Evolutionary conservation across 2,113 vertebrate species (phyloP).

Genomic region (Microtus oregoni): DNA sequence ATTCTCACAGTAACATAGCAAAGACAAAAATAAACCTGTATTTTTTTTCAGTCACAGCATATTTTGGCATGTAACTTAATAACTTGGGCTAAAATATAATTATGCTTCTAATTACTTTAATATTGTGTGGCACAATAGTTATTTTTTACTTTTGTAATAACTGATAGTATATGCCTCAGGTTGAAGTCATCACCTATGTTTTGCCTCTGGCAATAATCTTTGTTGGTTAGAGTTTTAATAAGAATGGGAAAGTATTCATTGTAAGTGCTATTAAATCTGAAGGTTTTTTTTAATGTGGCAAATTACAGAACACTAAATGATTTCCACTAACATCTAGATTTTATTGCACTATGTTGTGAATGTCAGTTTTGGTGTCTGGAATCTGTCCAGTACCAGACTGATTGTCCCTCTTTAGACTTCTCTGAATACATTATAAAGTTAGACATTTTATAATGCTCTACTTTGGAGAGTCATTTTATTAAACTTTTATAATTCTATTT

Average conservation of each 20-base stretch:
- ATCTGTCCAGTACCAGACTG: neutral
- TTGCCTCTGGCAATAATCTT: neutral
- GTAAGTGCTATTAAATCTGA: neutral
- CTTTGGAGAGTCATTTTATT: neutral
- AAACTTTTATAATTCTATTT: neutral
- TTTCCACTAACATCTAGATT: neutral
- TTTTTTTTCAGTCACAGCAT: neutral
- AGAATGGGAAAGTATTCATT: neutral
- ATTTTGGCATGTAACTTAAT: neutral
- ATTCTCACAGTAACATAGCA: neutral
- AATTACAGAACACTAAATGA: neutral
- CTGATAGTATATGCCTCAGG: neutral
- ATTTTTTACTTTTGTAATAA: conserved; percentile 11
- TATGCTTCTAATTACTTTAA: neutral
- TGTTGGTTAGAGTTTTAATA: neutral
- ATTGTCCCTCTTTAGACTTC: neutral
- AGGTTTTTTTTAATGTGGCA: neutral
- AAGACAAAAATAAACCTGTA: neutral
- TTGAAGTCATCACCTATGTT: neutral
- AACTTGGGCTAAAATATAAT: neutral
- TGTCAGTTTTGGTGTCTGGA: neutral
- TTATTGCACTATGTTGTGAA: neutral
- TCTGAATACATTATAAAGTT: neutral
- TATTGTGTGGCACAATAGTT: neutral
- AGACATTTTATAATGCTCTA: conserved; percentile 12